A percentile compares a stretch with the other conserved stretches of the same genome.
phyloP scores from a whole-genome alignment of 2,797 vertebrate species.

The Lerista edwardsae region DNA sequence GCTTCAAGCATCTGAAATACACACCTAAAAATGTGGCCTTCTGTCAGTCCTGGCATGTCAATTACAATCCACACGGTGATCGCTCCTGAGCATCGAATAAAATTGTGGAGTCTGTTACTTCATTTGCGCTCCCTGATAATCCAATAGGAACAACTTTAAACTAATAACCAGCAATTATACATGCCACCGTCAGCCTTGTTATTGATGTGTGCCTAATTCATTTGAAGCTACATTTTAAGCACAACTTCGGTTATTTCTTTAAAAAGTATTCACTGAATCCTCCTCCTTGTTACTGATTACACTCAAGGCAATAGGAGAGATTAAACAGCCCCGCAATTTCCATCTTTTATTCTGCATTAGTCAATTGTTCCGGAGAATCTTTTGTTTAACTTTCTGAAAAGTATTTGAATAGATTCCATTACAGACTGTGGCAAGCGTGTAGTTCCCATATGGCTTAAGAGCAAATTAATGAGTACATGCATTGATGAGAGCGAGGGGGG shows the following conservation, averaged over 20 bases:
- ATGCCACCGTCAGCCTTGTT: background rate
- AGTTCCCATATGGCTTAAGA: constrained; percentile 16
- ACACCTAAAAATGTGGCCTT: too few species aligned
- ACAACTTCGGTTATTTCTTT: background rate
- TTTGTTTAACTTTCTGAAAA: constrained; percentile 28
- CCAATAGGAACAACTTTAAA: background rate
- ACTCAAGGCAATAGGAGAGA: constrained; percentile 11
- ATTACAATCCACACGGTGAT: background rate
- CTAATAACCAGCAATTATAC: background rate
- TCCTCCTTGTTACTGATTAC: background rate
- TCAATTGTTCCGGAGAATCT: constrained; percentile 25
- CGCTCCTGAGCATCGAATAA: background rate
- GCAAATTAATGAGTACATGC: background rate
- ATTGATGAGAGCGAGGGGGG: background rate
- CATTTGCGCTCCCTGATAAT: background rate
- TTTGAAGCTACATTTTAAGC: background rate
- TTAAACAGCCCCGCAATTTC: constrained; percentile 16
- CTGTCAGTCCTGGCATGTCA: background rate
- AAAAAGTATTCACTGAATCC: background rate
- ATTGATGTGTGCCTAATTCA: background rate
- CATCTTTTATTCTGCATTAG: constrained; percentile 7
- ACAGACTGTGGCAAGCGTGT: background rate
- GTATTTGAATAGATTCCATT: constrained; percentile 1
- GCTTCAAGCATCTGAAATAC: too few species aligned
- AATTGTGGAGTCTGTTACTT: background rate